A percentile compares a stretch with the other conserved stretches of the same genome.
Conservation (phyloP, 2,113 vertebrate species). For the Aix galericulata region DNA sequence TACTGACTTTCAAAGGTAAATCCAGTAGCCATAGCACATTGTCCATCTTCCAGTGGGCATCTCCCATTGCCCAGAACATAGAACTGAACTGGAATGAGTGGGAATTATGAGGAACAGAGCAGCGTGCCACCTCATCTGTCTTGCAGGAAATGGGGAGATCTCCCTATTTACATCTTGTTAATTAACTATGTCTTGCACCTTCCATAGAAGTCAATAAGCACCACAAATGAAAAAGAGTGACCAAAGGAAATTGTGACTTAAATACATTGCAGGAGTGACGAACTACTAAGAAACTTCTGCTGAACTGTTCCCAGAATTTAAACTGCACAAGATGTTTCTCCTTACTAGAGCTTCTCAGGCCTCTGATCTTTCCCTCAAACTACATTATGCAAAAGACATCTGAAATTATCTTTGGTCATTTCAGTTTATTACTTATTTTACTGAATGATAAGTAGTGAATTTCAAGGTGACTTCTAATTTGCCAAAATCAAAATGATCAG, state of each 20-base stretch:
- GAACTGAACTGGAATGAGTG: background rate
- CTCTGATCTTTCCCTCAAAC: slow-evolving; percentile 3
- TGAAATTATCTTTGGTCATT: slow-evolving; percentile 46
- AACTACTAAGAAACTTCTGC: background rate
- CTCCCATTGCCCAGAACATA: background rate
- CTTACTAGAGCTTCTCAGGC: background rate
- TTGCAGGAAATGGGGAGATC: background rate
- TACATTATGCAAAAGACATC: slow-evolving; percentile 22
- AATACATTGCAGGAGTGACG: background rate
- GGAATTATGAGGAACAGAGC: background rate
- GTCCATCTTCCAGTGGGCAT: background rate
- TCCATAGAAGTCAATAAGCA: background rate
- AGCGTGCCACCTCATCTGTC: background rate
- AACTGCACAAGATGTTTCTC: background rate
- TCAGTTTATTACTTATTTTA: slow-evolving; percentile 6
- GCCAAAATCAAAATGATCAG: background rate
- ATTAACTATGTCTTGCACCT: background rate
- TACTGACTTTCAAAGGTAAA: background rate
- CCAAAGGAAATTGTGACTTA: background rate
- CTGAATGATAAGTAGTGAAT: background rate
- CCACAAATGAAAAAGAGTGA: background rate
- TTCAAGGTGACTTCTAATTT: slow-evolving; percentile 62
- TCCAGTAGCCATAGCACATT: background rate
- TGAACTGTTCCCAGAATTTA: background rate
- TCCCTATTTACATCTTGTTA: background rate